A percentile compares a stretch with the other conserved stretches of the same genome.
phyloP scores from a whole-genome alignment of 2,888 invertebrate species.

The Eupithecia subfuscata region DNA sequence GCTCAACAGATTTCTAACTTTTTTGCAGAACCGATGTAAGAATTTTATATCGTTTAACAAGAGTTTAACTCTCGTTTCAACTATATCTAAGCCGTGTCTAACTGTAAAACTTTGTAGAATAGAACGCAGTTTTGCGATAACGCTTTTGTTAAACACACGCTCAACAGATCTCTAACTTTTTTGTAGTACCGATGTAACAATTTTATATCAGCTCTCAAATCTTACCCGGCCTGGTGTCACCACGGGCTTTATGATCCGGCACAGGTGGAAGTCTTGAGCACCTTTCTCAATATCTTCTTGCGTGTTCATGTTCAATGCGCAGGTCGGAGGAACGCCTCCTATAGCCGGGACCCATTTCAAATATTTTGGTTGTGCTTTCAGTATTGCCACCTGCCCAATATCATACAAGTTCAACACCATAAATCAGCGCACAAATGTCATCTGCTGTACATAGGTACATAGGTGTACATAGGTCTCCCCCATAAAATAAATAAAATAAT shows the following conservation, averaged over 20 bases:
- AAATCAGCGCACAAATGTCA: neutral
- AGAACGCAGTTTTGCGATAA: too few species aligned
- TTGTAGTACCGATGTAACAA: too few species aligned
- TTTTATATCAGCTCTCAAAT: neutral
- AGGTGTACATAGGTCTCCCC: too few species aligned
- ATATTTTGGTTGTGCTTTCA: neutral
- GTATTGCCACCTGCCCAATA: neutral
- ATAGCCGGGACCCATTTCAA: neutral
- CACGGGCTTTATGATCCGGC: neutral
- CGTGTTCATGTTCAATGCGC: conserved; percentile 1
- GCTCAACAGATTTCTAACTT: too few species aligned
- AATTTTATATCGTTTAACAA: too few species aligned
- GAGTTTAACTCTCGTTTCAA: too few species aligned
- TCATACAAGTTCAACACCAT: neutral
- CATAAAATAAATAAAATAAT: too few species aligned
- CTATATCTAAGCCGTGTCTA: too few species aligned
- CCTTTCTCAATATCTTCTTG: neutral
- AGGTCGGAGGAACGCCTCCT: neutral
- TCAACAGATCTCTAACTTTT: too few species aligned
- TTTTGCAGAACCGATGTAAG: too few species aligned
- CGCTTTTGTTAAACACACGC: too few species aligned
- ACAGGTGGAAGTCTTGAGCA: neutral
- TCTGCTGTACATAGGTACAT: neutral
- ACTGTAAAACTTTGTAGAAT: too few species aligned
- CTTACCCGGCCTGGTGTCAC: neutral